Evolutionary conservation across 2,888 invertebrate genomes (phyloP).

Genomic region (Sphinx pinastri): DNA sequence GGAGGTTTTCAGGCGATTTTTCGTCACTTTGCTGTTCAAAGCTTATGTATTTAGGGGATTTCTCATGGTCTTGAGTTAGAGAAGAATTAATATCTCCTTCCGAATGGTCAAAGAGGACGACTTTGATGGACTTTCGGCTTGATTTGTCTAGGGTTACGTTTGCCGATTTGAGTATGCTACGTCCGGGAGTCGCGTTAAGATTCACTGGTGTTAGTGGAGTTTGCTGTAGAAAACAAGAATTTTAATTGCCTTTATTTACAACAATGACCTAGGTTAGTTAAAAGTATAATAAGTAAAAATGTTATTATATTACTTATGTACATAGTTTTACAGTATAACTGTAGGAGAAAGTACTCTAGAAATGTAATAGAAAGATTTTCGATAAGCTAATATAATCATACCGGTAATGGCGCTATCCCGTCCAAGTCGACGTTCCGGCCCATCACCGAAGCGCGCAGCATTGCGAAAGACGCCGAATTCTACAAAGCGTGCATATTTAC

Average conservation of each 20-base stretch:
- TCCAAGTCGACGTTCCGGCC: slow-evolving; percentile 62
- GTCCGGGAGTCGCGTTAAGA: slow-evolving; percentile 63
- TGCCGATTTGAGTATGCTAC: slow-evolving; percentile 68
- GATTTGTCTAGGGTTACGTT: slow-evolving; percentile 47
- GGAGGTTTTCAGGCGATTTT: slow-evolving; percentile 25
- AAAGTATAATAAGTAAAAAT: no score
- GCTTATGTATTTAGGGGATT: not conserved
- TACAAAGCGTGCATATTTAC: slow-evolving; percentile 39
- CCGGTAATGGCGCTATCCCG: slow-evolving; percentile 55
- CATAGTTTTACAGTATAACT: no score
- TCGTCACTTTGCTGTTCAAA: not conserved
- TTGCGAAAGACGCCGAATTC: slow-evolving; percentile 66
- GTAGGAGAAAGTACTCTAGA: no score
- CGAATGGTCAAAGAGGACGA: slow-evolving; percentile 62
- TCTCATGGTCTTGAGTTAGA: slow-evolving; percentile 25
- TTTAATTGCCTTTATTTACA: no score
- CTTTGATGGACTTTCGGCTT: slow-evolving; percentile 63
- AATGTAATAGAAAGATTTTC: no score
- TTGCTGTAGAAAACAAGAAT: slow-evolving; percentile 29
- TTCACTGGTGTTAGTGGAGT: slow-evolving; percentile 55
- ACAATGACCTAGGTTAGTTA: no score
- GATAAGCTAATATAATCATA: slow-evolving; percentile 35
- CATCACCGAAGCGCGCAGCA: slow-evolving; percentile 68
- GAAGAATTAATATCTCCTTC: slow-evolving; percentile 38
- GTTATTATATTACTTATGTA: no score